A percentile compares a stretch with the other conserved stretches of the same genome.
phyloP scores from a whole-genome alignment of 2,113 vertebrate genomes.

The Girardinichthys multiradiatus region DNA sequence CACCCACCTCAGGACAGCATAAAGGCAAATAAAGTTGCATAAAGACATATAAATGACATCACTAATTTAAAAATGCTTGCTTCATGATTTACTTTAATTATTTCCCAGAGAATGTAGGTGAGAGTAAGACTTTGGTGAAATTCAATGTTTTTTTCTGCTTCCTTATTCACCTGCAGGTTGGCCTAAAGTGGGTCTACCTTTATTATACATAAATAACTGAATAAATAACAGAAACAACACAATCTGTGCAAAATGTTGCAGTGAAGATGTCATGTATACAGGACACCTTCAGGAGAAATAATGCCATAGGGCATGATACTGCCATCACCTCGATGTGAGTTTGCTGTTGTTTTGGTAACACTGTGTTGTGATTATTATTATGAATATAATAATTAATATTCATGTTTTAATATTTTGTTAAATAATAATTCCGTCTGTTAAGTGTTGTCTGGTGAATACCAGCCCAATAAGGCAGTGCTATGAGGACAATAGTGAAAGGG shows the following conservation, averaged over 20 bases:
- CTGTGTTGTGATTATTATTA: too few relatives aligned
- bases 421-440: too few relatives aligned
- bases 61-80: slow-evolving; percentile 57
- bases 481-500: too few relatives aligned
- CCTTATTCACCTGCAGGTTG: not conserved
- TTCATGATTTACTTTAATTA: slow-evolving; percentile 57
- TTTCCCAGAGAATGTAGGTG: slow-evolving; percentile 42
- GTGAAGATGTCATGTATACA: slow-evolving; percentile 58
- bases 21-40: not conserved
- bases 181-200: slow-evolving; percentile 2
- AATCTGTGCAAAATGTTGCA: slow-evolving; percentile 37
- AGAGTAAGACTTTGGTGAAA: slow-evolving; percentile 57
- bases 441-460: too few relatives aligned
- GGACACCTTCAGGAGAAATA: too few relatives aligned
- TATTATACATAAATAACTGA: slow-evolving; percentile 72
- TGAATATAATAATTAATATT: too few relatives aligned
- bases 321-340: too few relatives aligned
- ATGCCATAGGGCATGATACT: too few relatives aligned
- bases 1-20: slow-evolving; percentile 8
- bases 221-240: slow-evolving; percentile 54
- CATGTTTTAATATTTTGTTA: too few relatives aligned
- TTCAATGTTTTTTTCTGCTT: slow-evolving; percentile 46
- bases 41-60: slow-evolving; percentile 14
- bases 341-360: too few relatives aligned
- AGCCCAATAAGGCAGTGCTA: too few relatives aligned